These are phyloP conservation scores for Pseudochaenichthys georgianus DNA, from an alignment of 2,797 vertebrate genomes.

Conservation along the genomic window DNA sequence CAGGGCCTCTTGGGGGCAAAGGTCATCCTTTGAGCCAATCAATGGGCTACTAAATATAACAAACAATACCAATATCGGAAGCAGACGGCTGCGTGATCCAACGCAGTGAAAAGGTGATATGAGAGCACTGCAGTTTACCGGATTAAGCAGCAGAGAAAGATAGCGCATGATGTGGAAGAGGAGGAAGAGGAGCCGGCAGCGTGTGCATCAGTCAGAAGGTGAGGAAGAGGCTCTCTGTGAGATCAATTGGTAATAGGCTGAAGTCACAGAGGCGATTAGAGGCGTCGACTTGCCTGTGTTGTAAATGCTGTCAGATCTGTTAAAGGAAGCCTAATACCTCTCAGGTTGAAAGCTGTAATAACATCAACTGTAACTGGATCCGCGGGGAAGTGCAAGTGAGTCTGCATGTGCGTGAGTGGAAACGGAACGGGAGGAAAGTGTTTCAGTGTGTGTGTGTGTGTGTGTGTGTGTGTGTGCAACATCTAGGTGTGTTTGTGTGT, in stretches of 20 bases:
- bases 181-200: slow-evolving; percentile 58
- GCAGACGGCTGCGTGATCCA: slow-evolving; percentile 36
- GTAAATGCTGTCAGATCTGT: slow-evolving; percentile 87
- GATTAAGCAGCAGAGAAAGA: slow-evolving; percentile 41
- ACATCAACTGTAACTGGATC: slow-evolving; percentile 85
- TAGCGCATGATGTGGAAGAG: slow-evolving; percentile 68
- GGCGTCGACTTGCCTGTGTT: slow-evolving; percentile 81
- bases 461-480: neutral
- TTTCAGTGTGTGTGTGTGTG: slow-evolving; percentile 66
- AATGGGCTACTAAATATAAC: slow-evolving; percentile 33
- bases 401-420: slow-evolving; percentile 58
- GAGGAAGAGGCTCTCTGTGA: slow-evolving; percentile 66
- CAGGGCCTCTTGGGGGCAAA: slow-evolving; percentile 49
- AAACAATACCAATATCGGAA: slow-evolving; percentile 44
- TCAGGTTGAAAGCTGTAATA: slow-evolving; percentile 87
- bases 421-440: slow-evolving; percentile 64
- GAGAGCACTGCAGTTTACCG: slow-evolving; percentile 53
- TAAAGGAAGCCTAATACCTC: slow-evolving; percentile 86
- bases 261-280: slow-evolving; percentile 83
- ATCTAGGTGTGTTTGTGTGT: slow-evolving; percentile 59
- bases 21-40: slow-evolving; percentile 50
- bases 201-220: slow-evolving; percentile 65
- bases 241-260: slow-evolving; percentile 83
- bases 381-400: slow-evolving; percentile 77
- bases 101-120: slow-evolving; percentile 26